Conservation (phyloP, 2,797 vertebrate species). For the Tokudaia muenninki region DNA sequence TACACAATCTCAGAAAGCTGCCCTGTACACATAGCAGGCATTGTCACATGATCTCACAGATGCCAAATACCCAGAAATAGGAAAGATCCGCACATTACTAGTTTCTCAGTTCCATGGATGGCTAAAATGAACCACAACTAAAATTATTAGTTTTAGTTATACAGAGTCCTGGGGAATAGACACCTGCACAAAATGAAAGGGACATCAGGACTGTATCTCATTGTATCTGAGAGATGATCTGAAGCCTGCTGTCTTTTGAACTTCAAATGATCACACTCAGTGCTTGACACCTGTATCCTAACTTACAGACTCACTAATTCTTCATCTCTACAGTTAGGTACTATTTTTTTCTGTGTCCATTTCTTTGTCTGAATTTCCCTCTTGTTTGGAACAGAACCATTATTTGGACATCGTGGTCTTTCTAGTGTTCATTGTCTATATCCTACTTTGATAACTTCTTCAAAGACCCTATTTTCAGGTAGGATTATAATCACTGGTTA, state of each 20-base stretch:
- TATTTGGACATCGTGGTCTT: not conserved
- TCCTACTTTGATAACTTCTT: not conserved
- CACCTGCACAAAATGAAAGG: not conserved
- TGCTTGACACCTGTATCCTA: not conserved
- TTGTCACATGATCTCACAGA: not conserved
- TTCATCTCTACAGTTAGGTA: not conserved
- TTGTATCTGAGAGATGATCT: not conserved
- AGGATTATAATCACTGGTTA: not conserved
- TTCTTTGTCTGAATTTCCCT: not conserved
- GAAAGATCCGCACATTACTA: not conserved
- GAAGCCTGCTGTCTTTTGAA: not conserved
- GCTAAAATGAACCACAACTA: not conserved
- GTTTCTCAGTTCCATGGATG: not conserved
- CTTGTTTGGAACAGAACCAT: not conserved
- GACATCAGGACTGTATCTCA: not conserved
- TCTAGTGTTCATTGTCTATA: not conserved
- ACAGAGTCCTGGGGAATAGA: not conserved
- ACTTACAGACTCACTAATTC: not conserved
- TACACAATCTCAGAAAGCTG: not conserved
- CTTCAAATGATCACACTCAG: not conserved
- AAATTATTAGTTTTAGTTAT: not conserved
- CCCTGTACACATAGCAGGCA: not conserved
- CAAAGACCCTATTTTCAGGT: conserved; percentile 16
- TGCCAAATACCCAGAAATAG: not conserved
- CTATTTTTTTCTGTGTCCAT: not conserved